These are phyloP conservation scores for Panagrolaimus sp. DNA, from an alignment of 1,140 invertebrate species.

Conservation along the genomic window DNA sequence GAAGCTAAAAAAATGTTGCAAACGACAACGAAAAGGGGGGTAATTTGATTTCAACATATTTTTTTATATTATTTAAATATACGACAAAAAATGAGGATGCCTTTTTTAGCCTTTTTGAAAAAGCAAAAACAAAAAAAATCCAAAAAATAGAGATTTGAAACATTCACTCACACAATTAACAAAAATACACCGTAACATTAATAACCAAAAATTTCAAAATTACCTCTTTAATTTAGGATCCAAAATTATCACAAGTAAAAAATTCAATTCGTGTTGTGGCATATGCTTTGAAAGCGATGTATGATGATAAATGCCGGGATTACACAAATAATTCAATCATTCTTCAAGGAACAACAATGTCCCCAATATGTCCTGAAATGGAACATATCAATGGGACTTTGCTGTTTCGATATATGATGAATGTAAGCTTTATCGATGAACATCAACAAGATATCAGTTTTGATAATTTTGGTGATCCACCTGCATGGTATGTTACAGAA, in stretches of 20 bases:
- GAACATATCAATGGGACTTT: conserved; percentile 68
- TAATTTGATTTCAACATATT: too few species aligned
- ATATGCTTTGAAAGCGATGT: conserved; percentile 67
- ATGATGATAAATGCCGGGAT: conserved; percentile 62
- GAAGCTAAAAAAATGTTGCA: too few species aligned
- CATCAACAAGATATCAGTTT: conserved; percentile 70
- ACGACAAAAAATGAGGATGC: too few species aligned
- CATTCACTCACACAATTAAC: too few species aligned
- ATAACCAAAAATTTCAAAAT: conserved; percentile 64
- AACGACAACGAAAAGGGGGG: too few species aligned
- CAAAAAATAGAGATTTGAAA: too few species aligned
- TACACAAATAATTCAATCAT: conserved; percentile 16
- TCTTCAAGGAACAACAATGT: conserved; percentile 55
- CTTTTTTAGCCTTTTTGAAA: too few species aligned
- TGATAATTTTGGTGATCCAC: conserved; percentile 75
- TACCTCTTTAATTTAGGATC: conserved; percentile 64
- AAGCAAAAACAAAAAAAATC: too few species aligned
- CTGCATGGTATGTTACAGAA: conserved; percentile 70
- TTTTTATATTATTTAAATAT: too few species aligned
- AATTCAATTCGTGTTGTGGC: conserved; percentile 72
- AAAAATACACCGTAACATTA: too few species aligned
- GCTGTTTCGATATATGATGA: conserved; percentile 70
- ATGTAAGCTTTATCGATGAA: conserved; percentile 69
- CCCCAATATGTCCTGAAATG: conserved; percentile 67
- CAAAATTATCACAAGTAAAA: conserved; percentile 73